A percentile compares a stretch with the other conserved stretches of the same genome.
Conservation (phyloP, 2,888 invertebrate species). For the Caenorhabditis wallacei region DNA sequence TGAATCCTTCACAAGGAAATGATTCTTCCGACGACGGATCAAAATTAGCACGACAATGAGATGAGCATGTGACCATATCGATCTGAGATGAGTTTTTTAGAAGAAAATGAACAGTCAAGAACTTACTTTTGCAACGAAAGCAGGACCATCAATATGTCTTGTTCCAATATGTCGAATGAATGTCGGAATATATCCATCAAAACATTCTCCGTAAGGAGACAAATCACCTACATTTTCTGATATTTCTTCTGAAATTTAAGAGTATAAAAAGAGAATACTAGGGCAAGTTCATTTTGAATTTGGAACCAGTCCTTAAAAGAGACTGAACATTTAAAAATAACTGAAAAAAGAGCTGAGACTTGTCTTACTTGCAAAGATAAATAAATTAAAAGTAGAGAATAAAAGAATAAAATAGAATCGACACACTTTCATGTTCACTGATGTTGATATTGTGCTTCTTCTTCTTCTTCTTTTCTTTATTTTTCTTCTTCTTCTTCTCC, state of each 20-base stretch:
- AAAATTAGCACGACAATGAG: slow-evolving; percentile 69
- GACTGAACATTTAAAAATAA: too few relatives aligned
- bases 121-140: slow-evolving; percentile 60
- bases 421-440: slow-evolving; percentile 58
- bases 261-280: too few relatives aligned
- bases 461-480: slow-evolving; percentile 28
- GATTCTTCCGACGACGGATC: slow-evolving; percentile 69
- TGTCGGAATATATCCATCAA: slow-evolving; percentile 55
- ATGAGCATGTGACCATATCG: slow-evolving; percentile 70
- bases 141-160: slow-evolving; percentile 53
- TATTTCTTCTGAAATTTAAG: slow-evolving; percentile 28
- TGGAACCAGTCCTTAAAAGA: too few relatives aligned
- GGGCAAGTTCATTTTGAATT: too few relatives aligned
- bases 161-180: slow-evolving; percentile 56
- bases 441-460: slow-evolving; percentile 57
- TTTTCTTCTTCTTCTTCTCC: slow-evolving; percentile 1
- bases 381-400: slow-evolving; percentile 17
- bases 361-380: slow-evolving; percentile 28
- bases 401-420: slow-evolving; percentile 39
- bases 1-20: slow-evolving; percentile 74
- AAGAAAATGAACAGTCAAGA: background rate
- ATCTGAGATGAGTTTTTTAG: slow-evolving; percentile 39
- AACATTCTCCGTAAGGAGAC: slow-evolving; percentile 64
- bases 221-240: slow-evolving; percentile 30
- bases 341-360: background rate